A percentile compares a stretch with the other conserved stretches of the same genome.
Conservation (phyloP, 2,797 vertebrate genomes). For the Sebastes umbrosus region DNA sequence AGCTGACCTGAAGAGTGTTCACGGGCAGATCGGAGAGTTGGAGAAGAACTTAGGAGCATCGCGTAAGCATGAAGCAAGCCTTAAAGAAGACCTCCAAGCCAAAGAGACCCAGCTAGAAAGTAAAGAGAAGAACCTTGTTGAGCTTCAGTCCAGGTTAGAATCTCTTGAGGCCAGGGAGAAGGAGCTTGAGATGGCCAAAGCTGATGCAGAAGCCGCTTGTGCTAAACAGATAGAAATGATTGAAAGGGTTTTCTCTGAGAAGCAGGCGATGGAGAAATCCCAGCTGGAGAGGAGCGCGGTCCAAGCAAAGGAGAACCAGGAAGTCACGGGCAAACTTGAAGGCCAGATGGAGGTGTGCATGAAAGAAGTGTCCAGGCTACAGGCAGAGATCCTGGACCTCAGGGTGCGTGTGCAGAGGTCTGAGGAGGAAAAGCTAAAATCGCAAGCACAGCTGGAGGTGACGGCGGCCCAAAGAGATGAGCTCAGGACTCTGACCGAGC, state of each 20-base stretch:
- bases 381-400: constrained; percentile 80
- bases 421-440: constrained; percentile 78
- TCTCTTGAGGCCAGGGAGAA: constrained; percentile 73
- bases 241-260: constrained; percentile 80
- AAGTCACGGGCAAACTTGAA: constrained; percentile 79
- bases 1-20: constrained; percentile 82
- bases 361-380: constrained; percentile 86
- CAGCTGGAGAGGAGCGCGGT: constrained; percentile 68
- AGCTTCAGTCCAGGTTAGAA: constrained; percentile 78
- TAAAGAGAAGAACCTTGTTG: constrained; percentile 74
- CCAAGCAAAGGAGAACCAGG: constrained; percentile 72
- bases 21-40: constrained; percentile 80
- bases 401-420: constrained; percentile 79
- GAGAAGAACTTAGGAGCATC: constrained; percentile 82
- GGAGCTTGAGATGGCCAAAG: constrained; percentile 77
- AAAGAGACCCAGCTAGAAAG: constrained; percentile 75
- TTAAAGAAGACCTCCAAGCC: constrained; percentile 80
- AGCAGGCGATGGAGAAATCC: constrained; percentile 72
- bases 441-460: constrained; percentile 81
- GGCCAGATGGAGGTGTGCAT: constrained; percentile 82
- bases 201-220: constrained; percentile 75
- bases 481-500: constrained; percentile 83
- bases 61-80: constrained; percentile 78
- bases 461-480: constrained; percentile 79
- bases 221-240: constrained; percentile 78